phyloP scores from a whole-genome alignment of 53 echinoderm and acorn worm species.

The Echinometra lucunter region DNA sequence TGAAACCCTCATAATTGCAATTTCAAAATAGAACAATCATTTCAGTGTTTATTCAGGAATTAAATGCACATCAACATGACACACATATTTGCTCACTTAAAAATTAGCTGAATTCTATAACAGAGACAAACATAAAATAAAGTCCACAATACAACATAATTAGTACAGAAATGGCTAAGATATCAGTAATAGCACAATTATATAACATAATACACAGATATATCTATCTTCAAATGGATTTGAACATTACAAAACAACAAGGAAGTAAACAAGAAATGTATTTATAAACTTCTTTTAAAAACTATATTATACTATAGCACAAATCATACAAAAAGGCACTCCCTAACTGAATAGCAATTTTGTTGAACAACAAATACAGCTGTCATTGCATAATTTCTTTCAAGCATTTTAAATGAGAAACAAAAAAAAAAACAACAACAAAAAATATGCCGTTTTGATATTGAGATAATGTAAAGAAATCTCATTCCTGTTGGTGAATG shows the following conservation, averaged over 20 bases:
- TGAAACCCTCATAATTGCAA: background rate
- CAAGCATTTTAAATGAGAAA: background rate
- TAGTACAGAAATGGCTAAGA: conserved; percentile 33
- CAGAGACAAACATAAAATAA: conserved; percentile 21
- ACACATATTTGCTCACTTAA: background rate
- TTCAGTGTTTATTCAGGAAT: conserved; percentile 46
- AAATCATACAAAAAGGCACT: conserved; percentile 44
- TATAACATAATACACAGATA: background rate
- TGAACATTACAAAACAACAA: background rate
- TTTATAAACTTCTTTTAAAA: background rate
- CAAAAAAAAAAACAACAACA: too few species aligned
- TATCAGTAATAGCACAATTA: conserved; percentile 40
- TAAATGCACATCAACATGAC: conserved; percentile 3
- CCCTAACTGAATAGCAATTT: background rate
- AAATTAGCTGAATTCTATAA: conserved; percentile 4
- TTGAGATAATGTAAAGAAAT: too few species aligned
- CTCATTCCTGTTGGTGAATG: too few species aligned
- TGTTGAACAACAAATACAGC: background rate
- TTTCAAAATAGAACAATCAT: background rate
- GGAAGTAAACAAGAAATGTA: background rate
- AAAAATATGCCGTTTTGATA: too few species aligned
- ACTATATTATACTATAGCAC: background rate
- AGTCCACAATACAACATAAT: background rate
- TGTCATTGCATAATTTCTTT: background rate
- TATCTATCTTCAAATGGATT: background rate